Percentiles rank a stretch among this genome's conserved stretches.
These are phyloP conservation scores for Zoanthus sociatus DNA, from an alignment of 92 coral and sea anemone genomes.

Conservation along the genomic window DNA sequence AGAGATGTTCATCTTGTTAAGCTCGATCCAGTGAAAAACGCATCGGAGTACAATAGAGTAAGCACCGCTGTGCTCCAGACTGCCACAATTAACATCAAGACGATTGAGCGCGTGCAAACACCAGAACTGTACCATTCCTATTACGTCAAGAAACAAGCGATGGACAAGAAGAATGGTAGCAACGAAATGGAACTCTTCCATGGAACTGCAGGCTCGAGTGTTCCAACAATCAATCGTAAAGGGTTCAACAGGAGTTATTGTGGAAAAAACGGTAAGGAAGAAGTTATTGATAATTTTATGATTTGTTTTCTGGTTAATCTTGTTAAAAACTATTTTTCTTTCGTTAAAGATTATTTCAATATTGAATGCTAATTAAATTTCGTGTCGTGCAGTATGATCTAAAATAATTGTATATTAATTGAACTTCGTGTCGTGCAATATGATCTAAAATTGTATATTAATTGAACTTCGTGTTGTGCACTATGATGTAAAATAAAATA, in stretches of 20 bases:
- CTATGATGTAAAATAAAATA: too few species aligned
- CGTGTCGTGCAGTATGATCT: too few species aligned
- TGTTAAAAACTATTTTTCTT: too few species aligned
- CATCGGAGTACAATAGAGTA: constrained; percentile 55
- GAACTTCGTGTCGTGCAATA: too few species aligned
- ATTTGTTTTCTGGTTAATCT: too few species aligned
- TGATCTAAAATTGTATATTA: too few species aligned
- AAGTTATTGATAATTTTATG: too few species aligned
- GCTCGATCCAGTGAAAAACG: constrained; percentile 59
- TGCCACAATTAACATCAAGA: constrained; percentile 29
- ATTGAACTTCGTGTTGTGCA: too few species aligned
- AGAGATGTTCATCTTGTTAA: constrained; percentile 57
- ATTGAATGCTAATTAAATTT: too few species aligned
- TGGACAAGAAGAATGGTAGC: constrained; percentile 73
- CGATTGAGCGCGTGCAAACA: constrained; percentile 73
- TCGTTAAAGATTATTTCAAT: too few species aligned
- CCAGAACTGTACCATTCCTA: constrained; percentile 62
- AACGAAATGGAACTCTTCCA: constrained; percentile 77
- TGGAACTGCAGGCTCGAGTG: constrained; percentile 58
- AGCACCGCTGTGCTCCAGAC: constrained; percentile 38
- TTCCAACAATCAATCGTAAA: constrained; percentile 51
- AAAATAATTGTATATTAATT: too few species aligned
- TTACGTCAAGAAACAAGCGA: constrained; percentile 56
- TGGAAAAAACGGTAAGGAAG: constrained; percentile 68
- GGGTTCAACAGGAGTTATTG: constrained; percentile 83